Conservation (phyloP, 2,888 invertebrate genomes). For the Stenolophus ochropezus region DNA sequence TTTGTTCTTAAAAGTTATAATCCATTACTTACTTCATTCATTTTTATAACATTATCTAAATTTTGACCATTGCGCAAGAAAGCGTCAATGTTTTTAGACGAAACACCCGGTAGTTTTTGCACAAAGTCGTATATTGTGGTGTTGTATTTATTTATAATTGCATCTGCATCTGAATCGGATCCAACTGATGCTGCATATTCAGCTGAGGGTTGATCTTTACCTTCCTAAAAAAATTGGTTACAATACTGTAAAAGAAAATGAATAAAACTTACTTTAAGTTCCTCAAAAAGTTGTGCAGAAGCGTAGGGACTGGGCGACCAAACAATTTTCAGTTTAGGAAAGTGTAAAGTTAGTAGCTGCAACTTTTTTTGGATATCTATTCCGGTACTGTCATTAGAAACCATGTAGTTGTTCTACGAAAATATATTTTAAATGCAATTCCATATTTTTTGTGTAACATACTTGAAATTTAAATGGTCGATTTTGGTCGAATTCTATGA, state of each 20-base stretch:
- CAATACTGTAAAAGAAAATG: conserved; percentile 14
- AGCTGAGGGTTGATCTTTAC: conserved; percentile 87
- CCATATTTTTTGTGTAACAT: conserved; percentile 59
- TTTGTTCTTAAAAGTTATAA: background rate
- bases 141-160: conserved; percentile 73
- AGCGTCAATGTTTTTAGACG: conserved; percentile 86
- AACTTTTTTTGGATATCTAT: conserved; percentile 90
- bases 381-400: conserved; percentile 84
- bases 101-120: conserved; percentile 93
- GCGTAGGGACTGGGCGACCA: conserved; percentile 99
- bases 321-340: conserved; percentile 92
- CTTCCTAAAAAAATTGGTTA: conserved; percentile 77
- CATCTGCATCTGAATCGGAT: conserved; percentile 77
- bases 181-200: conserved; percentile 84
- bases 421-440: background rate
- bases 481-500: conserved; percentile 97
- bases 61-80: conserved; percentile 85
- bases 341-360: conserved; percentile 94
- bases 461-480: conserved; percentile 93
- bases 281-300: conserved; percentile 96
- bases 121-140: conserved; percentile 68
- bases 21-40: conserved; percentile 65
- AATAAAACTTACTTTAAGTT: conserved; percentile 83
- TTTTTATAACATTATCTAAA: conserved; percentile 77
- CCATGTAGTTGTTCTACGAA: conserved; percentile 85